Percentiles rank a stretch among this genome's conserved stretches.
phyloP scores from a whole-genome alignment of 2,113 vertebrate genomes.

The Xenopus tropicalis region UCB_Xtro_10.0 CM004449.2:101864001-101864500 shows the following conservation, averaged over 20 bases:
- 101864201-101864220: not conserved
- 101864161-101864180: conserved; percentile 2
- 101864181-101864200: not conserved
- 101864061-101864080: not conserved
- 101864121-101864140: not conserved
- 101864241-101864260: too few species aligned
- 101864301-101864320: not conserved
- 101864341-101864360: not conserved
- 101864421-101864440: not conserved
- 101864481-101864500: not conserved
- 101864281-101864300: not conserved
- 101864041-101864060: not conserved
- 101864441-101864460: not conserved
- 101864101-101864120: not conserved
- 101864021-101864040: not conserved
- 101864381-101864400: not conserved
- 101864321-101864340: too few species aligned
- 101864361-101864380: not conserved
- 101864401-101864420: not conserved
- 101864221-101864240: not conserved
- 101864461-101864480: not conserved
- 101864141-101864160: not conserved
- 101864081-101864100: not conserved
- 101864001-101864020: not conserved
- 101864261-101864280: too few species aligned